These are phyloP conservation scores for Diarsia rubi DNA, from an alignment of 2,888 invertebrate genomes.

Conservation along the genomic window DNA sequence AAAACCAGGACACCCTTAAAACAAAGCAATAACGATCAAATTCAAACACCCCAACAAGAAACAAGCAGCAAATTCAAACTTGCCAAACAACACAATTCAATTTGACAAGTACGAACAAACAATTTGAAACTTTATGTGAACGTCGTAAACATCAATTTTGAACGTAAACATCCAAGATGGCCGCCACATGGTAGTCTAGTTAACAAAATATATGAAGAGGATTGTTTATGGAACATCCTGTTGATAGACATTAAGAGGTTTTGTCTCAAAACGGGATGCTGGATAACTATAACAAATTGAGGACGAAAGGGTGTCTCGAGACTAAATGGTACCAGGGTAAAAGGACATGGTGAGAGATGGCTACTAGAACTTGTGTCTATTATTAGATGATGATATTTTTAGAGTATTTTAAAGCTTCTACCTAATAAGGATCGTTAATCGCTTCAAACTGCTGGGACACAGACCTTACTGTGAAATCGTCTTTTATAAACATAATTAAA, in stretches of 20 bases:
- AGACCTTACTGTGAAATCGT: background rate
- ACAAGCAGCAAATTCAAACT: constrained; percentile 66
- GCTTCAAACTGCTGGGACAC: too few relatives aligned
- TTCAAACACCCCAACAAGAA: constrained; percentile 60
- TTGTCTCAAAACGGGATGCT: constrained; percentile 69
- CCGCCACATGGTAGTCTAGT: constrained; percentile 81
- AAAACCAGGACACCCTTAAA: constrained; percentile 64
- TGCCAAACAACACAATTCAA: constrained; percentile 68
- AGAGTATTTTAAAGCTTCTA: background rate
- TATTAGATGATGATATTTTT: constrained; percentile 18
- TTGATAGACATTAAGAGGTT: constrained; percentile 84
- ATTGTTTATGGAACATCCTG: constrained; percentile 82
- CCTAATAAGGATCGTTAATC: background rate
- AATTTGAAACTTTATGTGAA: constrained; percentile 73
- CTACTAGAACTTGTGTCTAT: background rate
- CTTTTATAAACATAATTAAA: background rate
- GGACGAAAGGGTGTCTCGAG: constrained; percentile 43
- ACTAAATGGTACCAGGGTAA: constrained; percentile 43
- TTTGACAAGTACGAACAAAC: constrained; percentile 67
- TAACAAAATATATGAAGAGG: constrained; percentile 85
- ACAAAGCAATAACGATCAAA: constrained; percentile 62
- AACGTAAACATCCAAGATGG: constrained; percentile 69
- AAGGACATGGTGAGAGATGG: constrained; percentile 43
- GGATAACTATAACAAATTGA: constrained; percentile 62
- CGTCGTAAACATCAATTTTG: constrained; percentile 62